These are phyloP conservation scores for Rhombomys opimus DNA, from an alignment of 2,113 vertebrate species.

Conservation along the genomic window DNA sequence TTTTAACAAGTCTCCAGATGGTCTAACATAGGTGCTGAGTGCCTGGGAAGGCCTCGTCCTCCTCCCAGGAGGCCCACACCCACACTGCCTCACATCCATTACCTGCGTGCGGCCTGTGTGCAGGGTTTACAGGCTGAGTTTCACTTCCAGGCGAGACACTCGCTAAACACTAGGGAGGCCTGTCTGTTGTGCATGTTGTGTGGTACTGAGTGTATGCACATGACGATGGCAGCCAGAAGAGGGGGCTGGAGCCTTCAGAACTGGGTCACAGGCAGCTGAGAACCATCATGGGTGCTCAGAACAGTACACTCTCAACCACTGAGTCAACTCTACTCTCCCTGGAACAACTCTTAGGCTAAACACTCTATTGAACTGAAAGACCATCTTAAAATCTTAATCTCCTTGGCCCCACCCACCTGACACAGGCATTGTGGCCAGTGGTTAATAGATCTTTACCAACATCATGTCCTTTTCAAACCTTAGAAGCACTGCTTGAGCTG, in stretches of 20 bases:
- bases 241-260: not conserved
- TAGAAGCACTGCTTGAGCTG: not conserved
- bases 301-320: not conserved
- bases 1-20: not conserved
- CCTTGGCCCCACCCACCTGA: not conserved
- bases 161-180: not conserved
- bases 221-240: not conserved
- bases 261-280: not conserved
- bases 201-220: not conserved
- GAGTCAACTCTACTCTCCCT: not conserved
- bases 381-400: not conserved
- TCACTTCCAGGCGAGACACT: not conserved
- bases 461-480: not conserved
- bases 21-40: not conserved
- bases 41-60: not conserved
- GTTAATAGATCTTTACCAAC: not conserved
- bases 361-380: not conserved
- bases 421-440: not conserved
- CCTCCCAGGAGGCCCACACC: not conserved
- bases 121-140: constrained; percentile 17
- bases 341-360: constrained; percentile 10
- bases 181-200: not conserved
- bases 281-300: not conserved
- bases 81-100: not conserved
- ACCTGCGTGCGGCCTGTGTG: not conserved